Percentiles rank a stretch among this genome's conserved stretches.
These are phyloP conservation scores for Ondatra zibethicus DNA, from an alignment of 2,113 vertebrate species.

Conservation along the genomic window DNA sequence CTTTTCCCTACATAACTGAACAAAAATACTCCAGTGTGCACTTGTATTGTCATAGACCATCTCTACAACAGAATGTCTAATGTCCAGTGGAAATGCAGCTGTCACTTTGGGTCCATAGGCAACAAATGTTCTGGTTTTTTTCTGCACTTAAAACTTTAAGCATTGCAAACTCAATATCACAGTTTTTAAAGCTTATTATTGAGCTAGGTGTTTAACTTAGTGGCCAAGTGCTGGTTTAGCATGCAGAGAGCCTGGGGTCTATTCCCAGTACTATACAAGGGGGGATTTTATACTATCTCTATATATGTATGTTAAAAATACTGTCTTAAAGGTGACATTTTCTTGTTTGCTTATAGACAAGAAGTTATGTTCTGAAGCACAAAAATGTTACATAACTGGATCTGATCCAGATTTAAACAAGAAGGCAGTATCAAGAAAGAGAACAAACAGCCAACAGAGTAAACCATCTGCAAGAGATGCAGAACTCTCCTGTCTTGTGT, in stretches of 20 bases:
- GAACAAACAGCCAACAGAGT: background rate
- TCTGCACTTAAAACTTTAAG: background rate
- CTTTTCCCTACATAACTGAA: background rate
- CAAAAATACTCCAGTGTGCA: background rate
- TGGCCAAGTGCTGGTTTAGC: too few species aligned
- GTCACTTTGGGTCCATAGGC: background rate
- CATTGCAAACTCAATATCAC: background rate
- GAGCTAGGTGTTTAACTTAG: background rate
- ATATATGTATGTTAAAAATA: background rate
- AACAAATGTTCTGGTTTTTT: background rate
- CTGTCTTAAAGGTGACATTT: background rate
- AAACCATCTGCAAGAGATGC: background rate
- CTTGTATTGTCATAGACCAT: background rate
- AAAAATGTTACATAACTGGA: background rate
- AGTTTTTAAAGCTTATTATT: background rate
- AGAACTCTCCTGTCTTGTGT: background rate
- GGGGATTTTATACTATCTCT: background rate
- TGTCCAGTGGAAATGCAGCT: background rate
- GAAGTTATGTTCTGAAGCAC: background rate
- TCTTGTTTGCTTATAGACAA: background rate
- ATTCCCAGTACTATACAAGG: background rate
- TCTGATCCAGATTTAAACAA: conserved; percentile 29
- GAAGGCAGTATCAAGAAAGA: background rate
- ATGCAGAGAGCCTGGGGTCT: background rate
- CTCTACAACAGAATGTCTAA: background rate